Evolutionary conservation across 1,140 invertebrate species (phyloP).

Genomic region (Bombus affinis): DNA sequence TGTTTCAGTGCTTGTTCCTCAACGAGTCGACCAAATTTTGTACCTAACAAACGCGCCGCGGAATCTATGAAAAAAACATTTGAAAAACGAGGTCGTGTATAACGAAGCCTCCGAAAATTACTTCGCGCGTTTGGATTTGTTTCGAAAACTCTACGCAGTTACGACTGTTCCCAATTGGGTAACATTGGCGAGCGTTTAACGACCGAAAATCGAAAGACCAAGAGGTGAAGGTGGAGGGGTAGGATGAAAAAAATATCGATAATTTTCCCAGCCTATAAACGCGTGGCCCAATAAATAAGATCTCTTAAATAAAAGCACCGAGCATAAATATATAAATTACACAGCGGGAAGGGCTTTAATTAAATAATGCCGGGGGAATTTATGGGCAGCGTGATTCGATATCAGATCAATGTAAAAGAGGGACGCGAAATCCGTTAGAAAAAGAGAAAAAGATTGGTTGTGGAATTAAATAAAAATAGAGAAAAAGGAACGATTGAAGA

Average conservation of each 20-base stretch:
- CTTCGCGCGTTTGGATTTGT: background rate
- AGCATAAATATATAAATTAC: slow-evolving; percentile 15
- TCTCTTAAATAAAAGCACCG: background rate
- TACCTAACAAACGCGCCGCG: background rate
- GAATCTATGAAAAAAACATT: background rate
- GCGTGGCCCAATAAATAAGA: background rate
- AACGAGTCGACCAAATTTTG: background rate
- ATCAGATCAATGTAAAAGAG: background rate
- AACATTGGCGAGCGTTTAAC: background rate
- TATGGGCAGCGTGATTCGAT: slow-evolving; percentile 7
- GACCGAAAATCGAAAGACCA: background rate
- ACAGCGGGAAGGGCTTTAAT: background rate
- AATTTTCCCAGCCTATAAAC: background rate
- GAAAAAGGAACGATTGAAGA: no score
- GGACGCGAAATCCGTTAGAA: no score
- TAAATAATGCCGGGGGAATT: slow-evolving; percentile 3
- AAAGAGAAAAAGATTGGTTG: background rate
- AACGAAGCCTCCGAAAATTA: background rate
- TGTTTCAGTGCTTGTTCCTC: no score
- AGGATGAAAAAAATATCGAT: background rate
- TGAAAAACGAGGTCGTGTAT: background rate
- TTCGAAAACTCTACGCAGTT: background rate
- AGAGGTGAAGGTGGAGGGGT: fast-evolving
- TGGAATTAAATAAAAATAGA: background rate
- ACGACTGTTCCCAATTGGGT: background rate